Evolutionary conservation across 1,140 invertebrate species (phyloP), one percentile per base, ranked within the genome.

Genomic region (Lucilia sericata): DNA sequence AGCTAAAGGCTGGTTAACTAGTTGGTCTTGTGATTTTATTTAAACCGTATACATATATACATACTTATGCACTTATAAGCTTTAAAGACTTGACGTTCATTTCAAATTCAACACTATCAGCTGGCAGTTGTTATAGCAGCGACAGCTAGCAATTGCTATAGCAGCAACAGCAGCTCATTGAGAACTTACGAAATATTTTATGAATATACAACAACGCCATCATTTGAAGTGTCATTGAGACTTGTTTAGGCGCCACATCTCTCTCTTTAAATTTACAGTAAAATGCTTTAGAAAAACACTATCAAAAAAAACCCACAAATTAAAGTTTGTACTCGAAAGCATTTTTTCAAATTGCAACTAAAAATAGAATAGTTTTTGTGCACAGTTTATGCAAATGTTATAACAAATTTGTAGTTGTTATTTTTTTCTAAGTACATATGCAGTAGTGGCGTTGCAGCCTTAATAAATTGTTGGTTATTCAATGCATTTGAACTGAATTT

Each of bases 221-320:
- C 42, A 80, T 49, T 25, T 47, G 47, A 80, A 80, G 42, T 80
- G 76, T 80, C 76, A 80, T 80, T 80, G 76, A 80, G 76, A 80
- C 76, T 80, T 80, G 76, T 80, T 80, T 80, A 80, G 76, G 76
- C 76, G 76, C 76, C 76, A 80, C 76, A 80, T 80, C 76, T 80
- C n/a, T 78, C 75, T 78, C 75, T 42, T 78, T 42, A n/a, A 10
- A 34, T 47, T n/a, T 60, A n/a, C 25, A 30, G 3, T 30, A 30
- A 30, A 30, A 60, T 3, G 55, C n/a, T 60, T 60, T 3, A 75
- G 74, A 30, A 13, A 30, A 47, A n/a, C 13, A 42, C 25, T 30
- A 78, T 47, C 36, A 80, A 80, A 42, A 21, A 49, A 80, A 19
- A 17, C n/a, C 42, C 25, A 49, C 36, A 80, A 80, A 51, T 47